phyloP scores from a whole-genome alignment of 2,888 invertebrate genomes.

The Agriopis leucophaearia region DNA sequence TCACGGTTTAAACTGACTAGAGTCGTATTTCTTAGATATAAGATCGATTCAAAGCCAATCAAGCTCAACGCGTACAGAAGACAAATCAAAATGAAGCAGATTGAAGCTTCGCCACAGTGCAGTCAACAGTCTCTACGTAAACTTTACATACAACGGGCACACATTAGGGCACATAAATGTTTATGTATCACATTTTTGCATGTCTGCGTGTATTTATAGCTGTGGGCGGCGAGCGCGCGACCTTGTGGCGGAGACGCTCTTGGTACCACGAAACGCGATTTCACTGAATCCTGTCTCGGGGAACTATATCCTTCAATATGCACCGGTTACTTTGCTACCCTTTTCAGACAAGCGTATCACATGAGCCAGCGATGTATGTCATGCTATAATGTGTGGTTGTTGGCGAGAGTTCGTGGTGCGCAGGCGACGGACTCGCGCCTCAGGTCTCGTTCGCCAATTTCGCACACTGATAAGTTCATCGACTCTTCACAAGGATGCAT shows the following conservation, averaged over 20 bases:
- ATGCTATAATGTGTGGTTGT: conserved; percentile 21
- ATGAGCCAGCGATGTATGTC: conserved; percentile 50
- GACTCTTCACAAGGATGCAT: conserved; percentile 71
- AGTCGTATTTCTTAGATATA: conserved; percentile 4
- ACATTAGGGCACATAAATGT: conserved; percentile 72
- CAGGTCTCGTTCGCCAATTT: conserved; percentile 80
- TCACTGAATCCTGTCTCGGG: conserved; percentile 41
- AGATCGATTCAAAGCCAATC: conserved; percentile 43
- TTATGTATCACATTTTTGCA: conserved; percentile 80
- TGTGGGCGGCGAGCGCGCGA: conserved; percentile 78
- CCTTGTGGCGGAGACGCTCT: conserved; percentile 79
- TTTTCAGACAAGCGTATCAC: background rate
- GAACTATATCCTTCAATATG: conserved; percentile 29
- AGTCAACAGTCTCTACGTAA: conserved; percentile 25
- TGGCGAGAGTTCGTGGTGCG: conserved; percentile 43
- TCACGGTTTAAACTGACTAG: conserved; percentile 9
- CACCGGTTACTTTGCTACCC: conserved; percentile 47
- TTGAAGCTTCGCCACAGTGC: conserved; percentile 34
- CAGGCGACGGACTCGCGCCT: conserved; percentile 67
- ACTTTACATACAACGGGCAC: conserved; percentile 50
- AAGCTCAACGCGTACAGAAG: conserved; percentile 44
- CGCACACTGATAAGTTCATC: conserved; percentile 83
- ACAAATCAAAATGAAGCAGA: conserved; percentile 51
- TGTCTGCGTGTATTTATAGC: conserved; percentile 83
- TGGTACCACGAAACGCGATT: conserved; percentile 54